Evolutionary conservation across 2,113 vertebrate genomes (phyloP).

Genomic region (Rhabdomys dilectus): DNA sequence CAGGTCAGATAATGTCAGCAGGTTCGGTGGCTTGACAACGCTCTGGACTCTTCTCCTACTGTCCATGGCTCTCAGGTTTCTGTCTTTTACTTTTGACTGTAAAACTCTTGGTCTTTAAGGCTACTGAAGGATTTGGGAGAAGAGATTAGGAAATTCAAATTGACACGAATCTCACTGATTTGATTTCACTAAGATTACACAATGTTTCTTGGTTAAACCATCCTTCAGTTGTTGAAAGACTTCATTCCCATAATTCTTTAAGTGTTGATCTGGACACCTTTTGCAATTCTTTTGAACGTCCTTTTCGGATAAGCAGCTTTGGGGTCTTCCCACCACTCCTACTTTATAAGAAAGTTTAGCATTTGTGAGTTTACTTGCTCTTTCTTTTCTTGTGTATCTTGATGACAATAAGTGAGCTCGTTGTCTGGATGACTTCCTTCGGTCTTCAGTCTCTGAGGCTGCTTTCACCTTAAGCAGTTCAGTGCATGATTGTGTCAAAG

Average conservation of each 20-base stretch:
- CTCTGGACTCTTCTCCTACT: background rate
- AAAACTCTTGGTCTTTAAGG: background rate
- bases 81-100: background rate
- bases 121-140: background rate
- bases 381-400: background rate
- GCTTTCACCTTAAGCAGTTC: background rate
- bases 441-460: background rate
- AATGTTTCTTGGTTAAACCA: background rate
- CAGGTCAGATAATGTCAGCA: background rate
- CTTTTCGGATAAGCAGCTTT: background rate
- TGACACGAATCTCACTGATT: background rate
- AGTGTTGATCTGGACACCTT: background rate
- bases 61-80: background rate
- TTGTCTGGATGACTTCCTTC: background rate
- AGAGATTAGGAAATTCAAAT: background rate
- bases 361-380: background rate
- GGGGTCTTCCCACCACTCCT: background rate
- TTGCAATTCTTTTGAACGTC: background rate
- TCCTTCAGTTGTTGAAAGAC: background rate
- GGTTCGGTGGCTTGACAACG: background rate
- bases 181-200: background rate
- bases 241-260: background rate
- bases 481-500: background rate
- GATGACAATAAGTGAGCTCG: background rate
- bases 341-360: background rate